Conservation (phyloP, 2,888 invertebrate genomes). For the Hipparchia sbordonii region DNA sequence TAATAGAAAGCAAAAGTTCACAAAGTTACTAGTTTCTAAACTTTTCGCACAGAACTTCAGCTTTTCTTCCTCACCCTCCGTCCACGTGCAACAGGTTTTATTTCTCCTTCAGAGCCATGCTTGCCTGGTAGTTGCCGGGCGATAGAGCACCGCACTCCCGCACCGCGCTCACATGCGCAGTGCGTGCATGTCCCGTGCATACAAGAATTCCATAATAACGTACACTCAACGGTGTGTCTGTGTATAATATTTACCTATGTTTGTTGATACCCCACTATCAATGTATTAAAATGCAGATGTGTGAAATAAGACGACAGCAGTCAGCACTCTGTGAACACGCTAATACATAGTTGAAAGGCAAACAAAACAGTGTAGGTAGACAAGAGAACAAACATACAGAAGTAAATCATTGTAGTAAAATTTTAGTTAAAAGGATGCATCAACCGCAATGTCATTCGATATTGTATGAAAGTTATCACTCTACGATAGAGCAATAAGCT, state of each 20-base stretch:
- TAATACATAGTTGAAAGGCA: not conserved
- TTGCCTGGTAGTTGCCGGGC: constrained; percentile 77
- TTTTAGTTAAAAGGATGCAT: not conserved
- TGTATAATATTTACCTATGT: constrained; percentile 26
- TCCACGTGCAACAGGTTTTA: constrained; percentile 39
- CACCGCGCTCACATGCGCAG: constrained; percentile 79
- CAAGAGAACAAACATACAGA: not conserved
- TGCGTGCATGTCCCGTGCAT: constrained; percentile 43
- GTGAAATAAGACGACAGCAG: constrained; percentile 10
- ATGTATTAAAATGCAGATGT: constrained; percentile 23
- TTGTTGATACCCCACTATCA: constrained; percentile 19
- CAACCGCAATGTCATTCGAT: not conserved
- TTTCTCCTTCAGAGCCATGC: constrained; percentile 50
- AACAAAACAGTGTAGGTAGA: not conserved
- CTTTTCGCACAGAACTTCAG: not conserved
- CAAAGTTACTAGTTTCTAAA: not conserved
- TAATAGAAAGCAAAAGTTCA: not conserved
- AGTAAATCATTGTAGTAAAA: not conserved
- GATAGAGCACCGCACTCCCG: constrained; percentile 75
- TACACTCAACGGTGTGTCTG: constrained; percentile 28
- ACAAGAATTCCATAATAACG: constrained; percentile 19
- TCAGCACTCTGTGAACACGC: not conserved
- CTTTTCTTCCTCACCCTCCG: constrained; percentile 33
- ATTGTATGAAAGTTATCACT: constrained; percentile 10
- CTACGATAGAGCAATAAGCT: constrained; percentile 42